A percentile compares a stretch with the other conserved stretches of the same genome.
Evolutionary conservation across 2,797 vertebrate species (phyloP).

Genomic region (Phalloptychus januarius): DNA sequence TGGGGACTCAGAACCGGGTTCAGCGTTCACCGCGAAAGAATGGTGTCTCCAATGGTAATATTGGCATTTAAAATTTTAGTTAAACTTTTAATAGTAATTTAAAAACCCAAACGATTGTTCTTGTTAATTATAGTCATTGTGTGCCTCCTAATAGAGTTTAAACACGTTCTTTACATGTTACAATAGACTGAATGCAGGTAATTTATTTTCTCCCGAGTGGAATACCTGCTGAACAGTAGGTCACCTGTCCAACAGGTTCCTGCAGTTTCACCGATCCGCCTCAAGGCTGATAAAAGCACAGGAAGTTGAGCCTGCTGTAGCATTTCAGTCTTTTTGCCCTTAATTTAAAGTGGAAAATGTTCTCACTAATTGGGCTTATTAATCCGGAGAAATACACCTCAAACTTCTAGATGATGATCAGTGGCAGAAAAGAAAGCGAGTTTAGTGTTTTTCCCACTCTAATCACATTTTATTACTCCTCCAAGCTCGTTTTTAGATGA

Average conservation of each 20-base stretch:
- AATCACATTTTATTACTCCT: neutral
- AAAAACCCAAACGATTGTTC: neutral
- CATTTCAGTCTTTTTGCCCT: neutral
- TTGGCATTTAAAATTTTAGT: too few relatives aligned
- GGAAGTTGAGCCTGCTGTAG: neutral
- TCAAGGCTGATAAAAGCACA: slow-evolving; percentile 16
- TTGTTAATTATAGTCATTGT: neutral
- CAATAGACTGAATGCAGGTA: neutral
- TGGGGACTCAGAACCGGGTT: slow-evolving; percentile 43
- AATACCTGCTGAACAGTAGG: slow-evolving; percentile 9
- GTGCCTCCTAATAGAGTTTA: neutral
- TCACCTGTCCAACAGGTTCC: slow-evolving; percentile 60
- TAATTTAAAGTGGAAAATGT: neutral
- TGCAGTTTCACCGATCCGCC: slow-evolving; percentile 23
- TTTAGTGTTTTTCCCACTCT: neutral
- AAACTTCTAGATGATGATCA: neutral
- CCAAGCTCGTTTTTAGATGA: neutral
- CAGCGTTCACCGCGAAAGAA: slow-evolving; percentile 38
- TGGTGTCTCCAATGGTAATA: slow-evolving; percentile 49
- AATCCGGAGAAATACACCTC: neutral
- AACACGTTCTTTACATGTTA: too few relatives aligned
- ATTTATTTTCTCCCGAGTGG: slow-evolving; percentile 12
- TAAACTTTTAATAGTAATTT: neutral
- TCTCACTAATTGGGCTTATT: neutral
- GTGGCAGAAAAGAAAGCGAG: neutral